A percentile compares a stretch with the other conserved stretches of the same genome.
Conservation (phyloP, 2,888 invertebrate species). For the Horisme vitalbata region DNA sequence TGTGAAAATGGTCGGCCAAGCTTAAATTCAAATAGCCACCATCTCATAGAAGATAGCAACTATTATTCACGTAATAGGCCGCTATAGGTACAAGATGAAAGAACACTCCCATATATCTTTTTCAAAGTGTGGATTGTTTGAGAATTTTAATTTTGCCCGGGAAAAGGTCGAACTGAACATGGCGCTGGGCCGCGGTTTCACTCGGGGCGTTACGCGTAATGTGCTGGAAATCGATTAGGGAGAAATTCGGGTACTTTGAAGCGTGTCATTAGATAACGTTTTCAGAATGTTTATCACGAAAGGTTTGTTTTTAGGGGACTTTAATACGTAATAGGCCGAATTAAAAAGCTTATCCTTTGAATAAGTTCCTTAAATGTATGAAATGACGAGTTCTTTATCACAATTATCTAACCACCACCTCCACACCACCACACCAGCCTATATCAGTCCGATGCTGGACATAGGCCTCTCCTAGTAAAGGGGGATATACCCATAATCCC, state of each 20-base stretch:
- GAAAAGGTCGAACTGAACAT: conserved; percentile 42
- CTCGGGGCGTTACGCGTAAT: conserved; percentile 18
- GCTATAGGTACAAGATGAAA: conserved; percentile 74
- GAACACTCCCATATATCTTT: conserved; percentile 79
- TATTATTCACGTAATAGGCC: conserved; percentile 12
- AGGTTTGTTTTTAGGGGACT: no score
- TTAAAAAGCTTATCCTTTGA: no score
- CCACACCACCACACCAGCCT: no score
- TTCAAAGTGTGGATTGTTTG: conserved; percentile 78
- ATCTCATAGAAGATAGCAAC: neutral
- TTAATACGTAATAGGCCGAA: no score
- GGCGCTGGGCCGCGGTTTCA: conserved; percentile 24
- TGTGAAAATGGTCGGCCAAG: no score
- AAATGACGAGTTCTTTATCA: no score
- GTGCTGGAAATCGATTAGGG: conserved; percentile 22
- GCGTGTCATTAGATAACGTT: conserved; percentile 7
- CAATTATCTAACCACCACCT: no score
- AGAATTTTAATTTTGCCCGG: conserved; percentile 74
- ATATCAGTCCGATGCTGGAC: no score
- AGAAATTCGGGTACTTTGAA: neutral
- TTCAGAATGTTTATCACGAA: neutral
- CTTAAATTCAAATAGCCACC: no score
- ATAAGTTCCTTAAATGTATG: no score
- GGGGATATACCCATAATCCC: no score
- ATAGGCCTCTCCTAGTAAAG: no score